Percentiles rank a stretch among this genome's conserved stretches.
phyloP scores from a whole-genome alignment of 2,888 invertebrate species.

The Calephelis perditalis region DNA sequence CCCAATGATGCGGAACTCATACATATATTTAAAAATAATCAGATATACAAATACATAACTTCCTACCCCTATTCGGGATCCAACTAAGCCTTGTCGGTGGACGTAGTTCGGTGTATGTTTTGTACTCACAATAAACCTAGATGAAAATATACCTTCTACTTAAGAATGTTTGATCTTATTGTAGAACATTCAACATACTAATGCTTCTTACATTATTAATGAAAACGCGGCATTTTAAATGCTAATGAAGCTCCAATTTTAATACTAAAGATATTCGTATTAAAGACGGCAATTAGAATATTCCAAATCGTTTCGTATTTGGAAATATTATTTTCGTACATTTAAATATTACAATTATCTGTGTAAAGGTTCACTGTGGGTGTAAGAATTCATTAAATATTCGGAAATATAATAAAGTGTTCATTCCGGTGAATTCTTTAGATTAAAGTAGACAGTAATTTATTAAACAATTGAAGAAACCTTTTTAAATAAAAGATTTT shows the following conservation, averaged over 20 bases:
- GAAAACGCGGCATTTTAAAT: constrained; percentile 2
- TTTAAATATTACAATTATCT: constrained; percentile 6
- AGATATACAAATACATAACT: too few species aligned
- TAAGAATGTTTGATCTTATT: not conserved
- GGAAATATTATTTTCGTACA: constrained; percentile 5
- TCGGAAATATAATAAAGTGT: not conserved
- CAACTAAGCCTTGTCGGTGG: too few species aligned
- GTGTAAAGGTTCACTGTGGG: not conserved
- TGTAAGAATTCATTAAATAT: constrained; percentile 11
- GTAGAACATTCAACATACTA: not conserved
- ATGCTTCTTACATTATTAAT: not conserved
- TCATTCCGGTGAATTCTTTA: too few species aligned
- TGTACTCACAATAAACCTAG: too few species aligned
- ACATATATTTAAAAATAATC: too few species aligned
- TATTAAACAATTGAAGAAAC: too few species aligned
- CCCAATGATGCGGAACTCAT: too few species aligned
- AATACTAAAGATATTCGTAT: constrained; percentile 3
- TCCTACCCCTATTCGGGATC: too few species aligned
- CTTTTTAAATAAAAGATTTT: too few species aligned
- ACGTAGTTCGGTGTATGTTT: too few species aligned
- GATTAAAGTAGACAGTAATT: too few species aligned
- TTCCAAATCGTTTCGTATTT: constrained; percentile 7
- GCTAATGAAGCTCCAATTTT: constrained; percentile 2
- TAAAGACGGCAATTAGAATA: not conserved
- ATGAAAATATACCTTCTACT: not conserved